Base-by-base conservation (phyloP, 2,797 vertebrate genomes). In the Melanogrammus aeglefinus region DNA sequence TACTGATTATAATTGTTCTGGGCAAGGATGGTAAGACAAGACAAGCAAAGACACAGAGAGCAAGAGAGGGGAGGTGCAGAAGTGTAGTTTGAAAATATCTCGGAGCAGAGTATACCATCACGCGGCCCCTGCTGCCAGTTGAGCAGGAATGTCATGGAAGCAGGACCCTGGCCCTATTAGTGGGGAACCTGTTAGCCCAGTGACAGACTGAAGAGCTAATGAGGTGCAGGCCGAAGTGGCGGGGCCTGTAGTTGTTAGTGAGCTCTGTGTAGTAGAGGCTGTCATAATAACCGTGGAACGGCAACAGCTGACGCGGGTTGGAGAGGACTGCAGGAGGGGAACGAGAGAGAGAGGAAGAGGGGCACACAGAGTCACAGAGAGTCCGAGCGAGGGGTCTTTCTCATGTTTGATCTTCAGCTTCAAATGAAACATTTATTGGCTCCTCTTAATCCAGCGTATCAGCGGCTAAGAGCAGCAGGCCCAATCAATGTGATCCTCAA, bases 171-270 rank as follows among this genome's bases (percentile, higher is more conserved):
- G 90, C 82, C 83, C 78, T 84, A 82, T 91, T 86, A 90, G 85
- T 18, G 85, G 84, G 75, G 86, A 93, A 92, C 90, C 91, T 93
- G 92, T 90, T 91, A 80, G 83, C 79, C 87, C 80, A 86, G 82
- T 93, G 93, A 94, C 92, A 94, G 93, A 94, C 88, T 63, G 86
- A 84, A 83, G 71, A 75, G 86, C 85, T 94, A 93, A 94, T 92
- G 91, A 92, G 87, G 88, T 92, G 89, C 86, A 84, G 88, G 88
- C 88, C 83, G 85, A 86, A 91, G 90, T 76, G 57, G 84, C 87
- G 83, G 84, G 70, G 84, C 79, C 90, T 90, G 78, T 86, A 89
- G 89, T 86, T 90, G 90, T 82, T 78, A 85, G 87, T 88, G 92
- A 92, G 89, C 82, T 82, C 88, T 90, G 82, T 85, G 84, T 82